Evolutionary conservation across 2,888 invertebrate species (phyloP).

Genomic region (Frankliniella intonsa): DNA sequence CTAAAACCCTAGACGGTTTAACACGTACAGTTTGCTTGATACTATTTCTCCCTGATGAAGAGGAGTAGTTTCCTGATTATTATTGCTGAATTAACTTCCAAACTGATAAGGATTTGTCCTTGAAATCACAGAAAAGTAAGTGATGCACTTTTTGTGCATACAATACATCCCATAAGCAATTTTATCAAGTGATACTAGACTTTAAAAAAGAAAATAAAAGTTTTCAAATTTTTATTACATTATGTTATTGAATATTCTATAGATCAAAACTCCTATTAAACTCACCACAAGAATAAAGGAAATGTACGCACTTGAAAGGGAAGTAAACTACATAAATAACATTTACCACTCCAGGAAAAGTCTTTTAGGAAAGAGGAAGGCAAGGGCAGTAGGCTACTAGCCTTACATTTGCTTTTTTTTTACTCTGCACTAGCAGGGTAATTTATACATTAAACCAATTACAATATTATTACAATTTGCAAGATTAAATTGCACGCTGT

Average conservation of each 20-base stretch:
- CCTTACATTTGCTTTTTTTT: background rate
- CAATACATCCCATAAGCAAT: background rate
- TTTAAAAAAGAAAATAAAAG: background rate
- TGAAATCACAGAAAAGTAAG: constrained; percentile 3
- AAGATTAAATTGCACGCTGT: background rate
- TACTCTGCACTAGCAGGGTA: background rate
- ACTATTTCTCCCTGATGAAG: background rate
- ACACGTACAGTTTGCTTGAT: background rate
- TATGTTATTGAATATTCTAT: background rate
- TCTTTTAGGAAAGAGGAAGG: background rate
- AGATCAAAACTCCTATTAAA: background rate
- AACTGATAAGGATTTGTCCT: background rate
- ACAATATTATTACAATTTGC: background rate
- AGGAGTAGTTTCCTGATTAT: background rate
- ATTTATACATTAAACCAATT: background rate
- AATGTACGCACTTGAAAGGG: background rate
- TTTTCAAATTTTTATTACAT: background rate
- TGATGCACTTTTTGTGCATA: background rate
- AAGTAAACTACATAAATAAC: background rate
- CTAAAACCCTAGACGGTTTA: background rate
- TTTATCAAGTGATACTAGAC: background rate
- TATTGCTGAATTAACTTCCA: background rate
- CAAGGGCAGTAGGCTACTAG: background rate
- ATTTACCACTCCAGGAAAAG: background rate
- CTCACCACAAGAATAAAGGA: background rate